phyloP scores from a whole-genome alignment of 1,140 invertebrate species.

The Notospermus geniculatus region DNA sequence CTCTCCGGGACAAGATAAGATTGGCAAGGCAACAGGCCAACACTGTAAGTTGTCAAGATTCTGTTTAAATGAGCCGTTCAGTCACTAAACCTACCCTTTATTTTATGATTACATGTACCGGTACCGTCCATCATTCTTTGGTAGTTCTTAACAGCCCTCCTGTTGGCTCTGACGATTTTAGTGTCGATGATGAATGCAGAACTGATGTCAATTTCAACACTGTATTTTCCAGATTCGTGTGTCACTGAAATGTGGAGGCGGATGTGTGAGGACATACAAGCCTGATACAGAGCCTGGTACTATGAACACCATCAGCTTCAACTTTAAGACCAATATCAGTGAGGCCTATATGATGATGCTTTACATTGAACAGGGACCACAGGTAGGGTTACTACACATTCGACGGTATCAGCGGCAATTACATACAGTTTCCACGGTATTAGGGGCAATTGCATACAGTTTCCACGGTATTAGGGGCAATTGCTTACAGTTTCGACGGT shows the following conservation, averaged over 20 bases:
- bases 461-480: no score
- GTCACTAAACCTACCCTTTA: not conserved
- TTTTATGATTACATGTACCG: not conserved
- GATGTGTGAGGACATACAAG: conserved; percentile 74
- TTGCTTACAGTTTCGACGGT: no score
- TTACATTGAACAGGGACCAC: conserved; percentile 58
- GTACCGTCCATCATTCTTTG: no score
- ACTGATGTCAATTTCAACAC: not conserved
- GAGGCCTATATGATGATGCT: conserved; percentile 68
- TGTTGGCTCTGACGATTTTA: no score
- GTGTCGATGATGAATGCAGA: not conserved
- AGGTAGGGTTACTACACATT: conserved; percentile 64
- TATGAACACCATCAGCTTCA: conserved; percentile 69
- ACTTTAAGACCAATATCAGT: conserved; percentile 64
- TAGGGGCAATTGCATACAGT: no score
- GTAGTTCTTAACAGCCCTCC: no score
- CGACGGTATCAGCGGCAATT: conserved; percentile 40
- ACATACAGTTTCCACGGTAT: no score
- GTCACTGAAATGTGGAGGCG: conserved; percentile 63
- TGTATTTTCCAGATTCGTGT: conserved; percentile 69
- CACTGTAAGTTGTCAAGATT: conserved; percentile 63
- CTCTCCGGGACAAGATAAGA: conserved; percentile 70
- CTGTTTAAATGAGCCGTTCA: not conserved
- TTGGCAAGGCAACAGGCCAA: conserved; percentile 78
- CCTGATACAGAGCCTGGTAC: conserved; percentile 65